Base-by-base conservation (phyloP, 2,113 vertebrate species). In the Strigops habroptila region DNA sequence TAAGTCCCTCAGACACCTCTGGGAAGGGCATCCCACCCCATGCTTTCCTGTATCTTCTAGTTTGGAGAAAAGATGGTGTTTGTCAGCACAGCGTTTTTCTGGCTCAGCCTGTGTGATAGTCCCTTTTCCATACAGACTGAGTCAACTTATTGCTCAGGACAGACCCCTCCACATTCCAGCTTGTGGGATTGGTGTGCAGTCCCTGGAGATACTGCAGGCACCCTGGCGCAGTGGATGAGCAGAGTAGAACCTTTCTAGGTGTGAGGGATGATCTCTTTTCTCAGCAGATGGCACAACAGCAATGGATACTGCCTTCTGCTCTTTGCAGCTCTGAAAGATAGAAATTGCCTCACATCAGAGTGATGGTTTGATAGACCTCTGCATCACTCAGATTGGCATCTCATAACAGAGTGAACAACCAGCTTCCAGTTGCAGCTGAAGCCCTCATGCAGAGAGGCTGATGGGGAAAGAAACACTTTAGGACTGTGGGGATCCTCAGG, bases 211-310 rank as follows among this genome's bases (percentile, higher is more conserved):
- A 37, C 41, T 3, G 0, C 43, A 49, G 84, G 31, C 55, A 37
- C 30, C 23, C 12, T 46, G 60, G 55, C 0, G 0, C 65, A 76
- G 78, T 39, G 57, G 55, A 51, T 69, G 39, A 51, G 71, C 64
- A 64, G 57, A 79, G 62, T 46, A 79, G 57, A 90, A 35, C 24
- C 44, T 69, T 84, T 79, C 79, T 44, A 73, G 22, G 33, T 12
- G 1, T 76, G 70, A 82, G 55, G 52, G 49, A 73, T 85, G 75
- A 82, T 57, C 41, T 59, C 60, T 87, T 89, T 80, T 48, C 82
- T 82, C 88, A 81, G 89, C 75, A 82, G 79, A 7, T 94, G 90
- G 90, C 78, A 88, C 59, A 33, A 85, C 75, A 93, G 78, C 67
- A 69, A 9, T 37, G 85, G 82, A 35, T 76, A 48, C 63, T 73